Percentiles rank a stretch among this genome's conserved stretches.
phyloP scores from a whole-genome alignment of 2,113 vertebrate species.

The Malaclemys terrapin region DNA sequence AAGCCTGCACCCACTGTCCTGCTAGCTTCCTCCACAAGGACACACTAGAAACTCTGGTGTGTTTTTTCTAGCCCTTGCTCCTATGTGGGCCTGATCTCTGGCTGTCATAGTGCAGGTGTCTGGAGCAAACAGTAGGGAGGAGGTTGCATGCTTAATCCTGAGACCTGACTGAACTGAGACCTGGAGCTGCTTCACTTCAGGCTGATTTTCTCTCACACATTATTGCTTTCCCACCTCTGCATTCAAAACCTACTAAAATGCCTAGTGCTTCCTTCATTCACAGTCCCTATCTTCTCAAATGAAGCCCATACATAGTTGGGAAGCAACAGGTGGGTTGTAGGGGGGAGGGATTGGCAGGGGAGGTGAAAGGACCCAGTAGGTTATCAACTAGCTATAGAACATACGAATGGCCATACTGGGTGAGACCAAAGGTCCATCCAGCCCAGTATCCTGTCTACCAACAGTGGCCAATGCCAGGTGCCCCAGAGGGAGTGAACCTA shows the following conservation, averaged over 20 bases:
- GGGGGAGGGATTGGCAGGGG: not conserved
- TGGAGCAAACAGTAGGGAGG: not conserved
- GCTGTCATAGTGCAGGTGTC: not conserved
- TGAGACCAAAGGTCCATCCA: too few relatives aligned
- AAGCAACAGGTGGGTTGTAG: not conserved
- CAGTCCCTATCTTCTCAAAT: constrained; percentile 19
- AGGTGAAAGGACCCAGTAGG: not conserved
- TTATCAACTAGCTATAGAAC: not conserved
- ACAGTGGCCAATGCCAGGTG: too few relatives aligned
- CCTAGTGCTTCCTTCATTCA: not conserved
- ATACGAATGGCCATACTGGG: too few relatives aligned
- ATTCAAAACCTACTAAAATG: constrained; percentile 62
- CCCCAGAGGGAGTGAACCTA: too few relatives aligned
- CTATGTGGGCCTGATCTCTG: constrained; percentile 35
- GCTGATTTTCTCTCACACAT: constrained; percentile 51
- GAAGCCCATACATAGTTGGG: not conserved
- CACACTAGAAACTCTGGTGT: not conserved
- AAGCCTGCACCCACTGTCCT: not conserved
- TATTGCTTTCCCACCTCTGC: constrained; percentile 58
- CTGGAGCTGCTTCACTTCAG: constrained; percentile 49
- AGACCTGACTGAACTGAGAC: constrained; percentile 36
- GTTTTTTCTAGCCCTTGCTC: constrained; percentile 3
- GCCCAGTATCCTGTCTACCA: too few relatives aligned
- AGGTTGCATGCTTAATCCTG: not conserved
- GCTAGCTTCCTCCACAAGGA: constrained; percentile 34